These are phyloP conservation scores for Orthochromis indermauri DNA, from an alignment of 2,113 vertebrate species.

Conservation along the genomic window DNA sequence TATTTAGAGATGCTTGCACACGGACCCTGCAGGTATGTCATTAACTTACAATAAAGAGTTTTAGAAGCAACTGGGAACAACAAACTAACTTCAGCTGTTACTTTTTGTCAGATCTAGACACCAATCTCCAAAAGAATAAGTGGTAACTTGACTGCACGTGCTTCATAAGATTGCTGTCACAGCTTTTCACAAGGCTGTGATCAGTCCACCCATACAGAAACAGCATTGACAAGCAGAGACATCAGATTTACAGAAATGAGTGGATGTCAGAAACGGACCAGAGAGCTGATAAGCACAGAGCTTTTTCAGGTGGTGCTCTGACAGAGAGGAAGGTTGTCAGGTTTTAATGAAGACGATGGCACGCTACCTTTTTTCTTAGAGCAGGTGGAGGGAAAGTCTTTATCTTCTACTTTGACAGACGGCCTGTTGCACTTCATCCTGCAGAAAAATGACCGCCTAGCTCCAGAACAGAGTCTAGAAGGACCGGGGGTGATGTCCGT, in stretches of 20 bases:
- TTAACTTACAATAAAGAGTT: neutral
- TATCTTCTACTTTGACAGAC: slow-evolving; percentile 96
- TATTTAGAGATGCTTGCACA: neutral
- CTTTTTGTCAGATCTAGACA: neutral
- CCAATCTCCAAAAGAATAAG: neutral
- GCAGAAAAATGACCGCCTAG: slow-evolving; percentile 96
- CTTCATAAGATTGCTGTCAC: neutral
- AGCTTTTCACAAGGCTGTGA: neutral
- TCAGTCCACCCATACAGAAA: neutral
- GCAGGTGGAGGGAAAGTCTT: slow-evolving; percentile 94
- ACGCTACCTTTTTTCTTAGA: slow-evolving; percentile 95
- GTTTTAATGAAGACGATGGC: neutral
- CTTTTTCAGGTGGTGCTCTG: neutral
- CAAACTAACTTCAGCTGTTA: neutral
- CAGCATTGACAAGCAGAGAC: neutral
- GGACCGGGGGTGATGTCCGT: slow-evolving; percentile 94
- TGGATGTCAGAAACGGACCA: neutral
- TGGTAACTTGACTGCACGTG: accelerated
- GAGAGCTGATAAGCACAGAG: neutral
- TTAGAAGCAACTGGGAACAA: neutral
- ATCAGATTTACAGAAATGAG: neutral
- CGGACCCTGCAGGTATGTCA: neutral
- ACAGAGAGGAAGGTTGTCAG: neutral
- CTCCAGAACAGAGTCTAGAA: slow-evolving; percentile 91
- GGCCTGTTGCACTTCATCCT: slow-evolving; percentile 98